Percentiles rank a stretch among this genome's conserved stretches.
Evolutionary conservation across 2,888 invertebrate genomes (phyloP).

Genomic region (Thumatha senex): DNA sequence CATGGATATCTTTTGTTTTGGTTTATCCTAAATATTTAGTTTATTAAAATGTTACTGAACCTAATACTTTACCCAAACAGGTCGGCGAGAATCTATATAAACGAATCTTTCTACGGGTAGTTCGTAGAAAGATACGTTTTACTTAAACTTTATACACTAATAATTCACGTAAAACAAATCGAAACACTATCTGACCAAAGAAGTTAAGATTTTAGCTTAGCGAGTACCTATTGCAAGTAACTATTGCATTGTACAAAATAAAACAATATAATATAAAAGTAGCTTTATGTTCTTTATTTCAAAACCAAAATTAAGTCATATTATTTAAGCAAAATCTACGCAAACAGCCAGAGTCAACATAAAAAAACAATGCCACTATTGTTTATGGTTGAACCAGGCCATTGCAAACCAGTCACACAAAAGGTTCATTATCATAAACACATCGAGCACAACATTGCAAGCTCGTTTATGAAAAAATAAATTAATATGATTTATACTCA

Average conservation of each 20-base stretch:
- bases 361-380: constrained; percentile 15
- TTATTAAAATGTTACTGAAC: too few species aligned
- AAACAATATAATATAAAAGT: not conserved
- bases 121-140: too few species aligned
- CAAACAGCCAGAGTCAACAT: constrained; percentile 3
- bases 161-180: too few species aligned
- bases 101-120: too few species aligned
- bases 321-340: not conserved
- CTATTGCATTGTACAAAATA: not conserved
- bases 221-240: too few species aligned
- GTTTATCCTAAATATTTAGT: too few species aligned
- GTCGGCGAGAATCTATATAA: too few species aligned
- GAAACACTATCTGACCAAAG: not conserved
- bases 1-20: too few species aligned
- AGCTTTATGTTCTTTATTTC: not conserved
- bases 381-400: constrained; percentile 13
- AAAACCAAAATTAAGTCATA: constrained; percentile 1
- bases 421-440: constrained; percentile 6
- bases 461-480: not conserved
- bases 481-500: not conserved
- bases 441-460: constrained; percentile 4
- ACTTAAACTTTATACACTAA: too few species aligned
- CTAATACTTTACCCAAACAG: too few species aligned
- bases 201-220: not conserved
- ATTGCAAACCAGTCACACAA: constrained; percentile 9